Evolutionary conservation across 2,113 vertebrate genomes (phyloP), one percentile per base, ranked within the genome.

Genomic region (Excalfactoria chinensis): DNA sequence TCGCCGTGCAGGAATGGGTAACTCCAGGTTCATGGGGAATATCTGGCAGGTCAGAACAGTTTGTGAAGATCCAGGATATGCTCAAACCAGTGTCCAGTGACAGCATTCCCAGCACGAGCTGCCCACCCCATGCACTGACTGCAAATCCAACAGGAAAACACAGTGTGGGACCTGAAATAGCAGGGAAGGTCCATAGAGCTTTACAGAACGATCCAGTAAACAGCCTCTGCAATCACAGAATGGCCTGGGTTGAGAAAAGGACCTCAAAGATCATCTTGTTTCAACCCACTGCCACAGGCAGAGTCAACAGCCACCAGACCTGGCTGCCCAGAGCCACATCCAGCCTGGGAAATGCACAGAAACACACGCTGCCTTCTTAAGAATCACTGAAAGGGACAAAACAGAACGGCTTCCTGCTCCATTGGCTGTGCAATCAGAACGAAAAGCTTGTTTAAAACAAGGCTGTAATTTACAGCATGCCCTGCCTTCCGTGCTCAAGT

Each of bases 361-460:
- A 7, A 23, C 11, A 23, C 48, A 23, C 6, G 21, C 21, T 48
- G 46, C 46, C 12, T 48, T 48, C 46, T 11, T 20, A 48, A 23
- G 21, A 23, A 23, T 49, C 22, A 1, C 48, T 23, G 48, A 49
- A 23, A 49, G 48, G 22, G 48, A 49, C 22, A 49, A 23, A 49
- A 23, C 48, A 49, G 37, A n/a, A 74, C 32, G n/a, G 41, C 0
- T 1, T 30, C 19, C 26, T 30, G 5, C 14, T 59, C 6, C 6
- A 25, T 25, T 5, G 23, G 5, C n/a, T 17, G 3, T 0, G 23
- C 70, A 71, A 23, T 44, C 55, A 18, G 84, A 85, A 13, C 20
- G 23, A 35, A 67, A 55, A 67, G 49, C 46, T 30, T 14, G 9
- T 48, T 32, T 40, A 46, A 60, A 81, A 28, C 5, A 18, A 15